These are phyloP conservation scores for Rhopalosiphum padi DNA, from an alignment of 1,140 invertebrate genomes.

Conservation along the genomic window DNA sequence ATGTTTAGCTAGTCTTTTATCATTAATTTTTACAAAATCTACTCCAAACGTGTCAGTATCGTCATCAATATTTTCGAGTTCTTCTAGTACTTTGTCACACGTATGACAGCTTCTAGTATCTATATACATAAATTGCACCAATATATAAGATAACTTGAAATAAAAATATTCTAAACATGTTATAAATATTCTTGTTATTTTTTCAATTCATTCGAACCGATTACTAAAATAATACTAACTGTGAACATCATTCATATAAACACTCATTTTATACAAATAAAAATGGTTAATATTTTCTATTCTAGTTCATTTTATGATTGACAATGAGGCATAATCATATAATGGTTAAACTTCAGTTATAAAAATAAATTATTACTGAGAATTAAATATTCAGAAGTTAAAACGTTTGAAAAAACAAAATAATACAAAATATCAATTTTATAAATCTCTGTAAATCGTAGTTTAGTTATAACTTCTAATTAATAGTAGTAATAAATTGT, in stretches of 20 bases:
- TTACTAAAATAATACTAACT: not conserved
- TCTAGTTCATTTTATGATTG: not conserved
- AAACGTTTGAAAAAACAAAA: too few species aligned
- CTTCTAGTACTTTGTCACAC: conserved; percentile 88
- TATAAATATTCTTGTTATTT: not conserved
- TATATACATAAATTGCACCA: conserved; percentile 63
- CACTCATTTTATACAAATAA: not conserved
- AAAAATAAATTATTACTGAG: too few species aligned
- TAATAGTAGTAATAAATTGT: too few species aligned
- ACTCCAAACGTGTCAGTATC: conserved; percentile 93
- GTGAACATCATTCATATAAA: not conserved
- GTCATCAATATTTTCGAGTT: conserved; percentile 93
- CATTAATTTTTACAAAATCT: conserved; percentile 94
- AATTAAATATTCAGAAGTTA: too few species aligned
- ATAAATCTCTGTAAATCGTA: too few species aligned
- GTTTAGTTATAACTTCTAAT: too few species aligned
- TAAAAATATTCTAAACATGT: not conserved
- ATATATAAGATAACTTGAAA: not conserved
- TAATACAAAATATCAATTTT: too few species aligned
- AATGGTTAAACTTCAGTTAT: too few species aligned
- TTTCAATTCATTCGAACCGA: not conserved
- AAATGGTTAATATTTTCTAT: not conserved
- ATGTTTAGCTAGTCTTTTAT: conserved; percentile 92
- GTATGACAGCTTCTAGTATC: conserved; percentile 90
- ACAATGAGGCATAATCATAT: not conserved